Conservation (phyloP, 1,140 invertebrate genomes). For the Drosophila kikkawai region DNA sequence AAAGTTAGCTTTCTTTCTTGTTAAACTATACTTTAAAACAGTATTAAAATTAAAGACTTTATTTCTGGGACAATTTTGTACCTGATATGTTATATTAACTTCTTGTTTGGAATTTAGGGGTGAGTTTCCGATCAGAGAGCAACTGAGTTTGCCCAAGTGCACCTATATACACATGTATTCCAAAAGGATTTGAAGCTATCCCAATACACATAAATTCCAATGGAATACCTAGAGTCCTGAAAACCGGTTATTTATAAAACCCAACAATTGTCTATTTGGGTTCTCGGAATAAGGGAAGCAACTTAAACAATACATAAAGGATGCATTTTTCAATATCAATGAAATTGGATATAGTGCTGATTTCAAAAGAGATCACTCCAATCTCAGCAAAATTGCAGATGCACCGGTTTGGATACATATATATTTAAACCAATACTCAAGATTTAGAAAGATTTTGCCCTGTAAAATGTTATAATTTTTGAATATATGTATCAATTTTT, state of each 20-base stretch:
- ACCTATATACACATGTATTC: neutral
- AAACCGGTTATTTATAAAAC: slow-evolving; percentile 46
- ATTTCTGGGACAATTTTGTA: neutral
- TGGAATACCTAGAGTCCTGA: slow-evolving; percentile 1
- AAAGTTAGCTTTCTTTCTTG: no score
- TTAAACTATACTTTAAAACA: no score
- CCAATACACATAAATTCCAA: slow-evolving; percentile 33
- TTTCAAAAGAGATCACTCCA: neutral
- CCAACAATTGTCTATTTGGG: slow-evolving; percentile 7
- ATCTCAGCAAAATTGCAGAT: neutral
- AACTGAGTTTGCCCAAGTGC: neutral
- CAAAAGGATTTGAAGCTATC: slow-evolving; percentile 21
- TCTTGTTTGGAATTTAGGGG: slow-evolving; percentile 34
- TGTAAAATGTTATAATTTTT: no score
- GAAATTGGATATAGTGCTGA: neutral
- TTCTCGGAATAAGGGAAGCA: slow-evolving; percentile 5
- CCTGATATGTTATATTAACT: neutral
- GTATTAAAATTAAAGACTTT: neutral
- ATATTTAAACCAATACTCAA: no score
- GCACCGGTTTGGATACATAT: no score
- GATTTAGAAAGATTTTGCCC: no score
- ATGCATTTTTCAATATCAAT: neutral
- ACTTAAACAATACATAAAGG: neutral
- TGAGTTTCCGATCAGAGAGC: slow-evolving; percentile 65
- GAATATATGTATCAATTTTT: no score